These are phyloP conservation scores for Pandemis corylana DNA, from an alignment of 2,888 invertebrate species.

Conservation along the genomic window DNA sequence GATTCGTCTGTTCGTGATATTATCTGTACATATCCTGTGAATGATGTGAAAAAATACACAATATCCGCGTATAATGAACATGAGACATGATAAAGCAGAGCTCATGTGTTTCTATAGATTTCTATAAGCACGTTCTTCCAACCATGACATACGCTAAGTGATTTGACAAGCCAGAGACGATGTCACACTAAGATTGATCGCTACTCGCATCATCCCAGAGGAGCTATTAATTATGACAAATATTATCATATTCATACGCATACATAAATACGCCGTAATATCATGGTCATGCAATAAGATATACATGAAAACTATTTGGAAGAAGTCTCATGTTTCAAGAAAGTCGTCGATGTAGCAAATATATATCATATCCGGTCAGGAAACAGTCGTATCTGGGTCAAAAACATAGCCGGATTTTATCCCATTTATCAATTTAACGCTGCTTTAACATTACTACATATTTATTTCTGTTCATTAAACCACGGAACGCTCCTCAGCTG, in stretches of 20 bases:
- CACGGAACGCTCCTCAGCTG: background rate
- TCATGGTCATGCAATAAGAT: background rate
- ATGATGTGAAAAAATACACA: background rate
- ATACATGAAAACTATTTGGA: background rate
- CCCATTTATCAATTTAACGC: background rate
- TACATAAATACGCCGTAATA: background rate
- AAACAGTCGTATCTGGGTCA: background rate
- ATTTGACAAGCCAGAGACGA: slow-evolving; percentile 17
- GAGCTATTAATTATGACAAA: slow-evolving; percentile 34
- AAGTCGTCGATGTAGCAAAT: background rate
- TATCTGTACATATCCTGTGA: background rate
- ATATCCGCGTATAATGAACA: background rate
- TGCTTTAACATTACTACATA: background rate
- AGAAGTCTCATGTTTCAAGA: background rate
- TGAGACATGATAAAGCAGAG: background rate
- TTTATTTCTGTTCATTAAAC: background rate
- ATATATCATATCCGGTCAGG: slow-evolving; percentile 2
- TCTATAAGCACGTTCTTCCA: background rate
- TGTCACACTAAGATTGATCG: slow-evolving; percentile 22
- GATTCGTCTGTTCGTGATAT: background rate
- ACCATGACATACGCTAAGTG: slow-evolving; percentile 11
- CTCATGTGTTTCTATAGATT: background rate
- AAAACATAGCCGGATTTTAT: background rate
- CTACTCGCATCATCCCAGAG: slow-evolving; percentile 6
- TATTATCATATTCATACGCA: background rate